Conservation (phyloP, 2,797 vertebrate genomes). For the Prunella strophiata region DNA sequence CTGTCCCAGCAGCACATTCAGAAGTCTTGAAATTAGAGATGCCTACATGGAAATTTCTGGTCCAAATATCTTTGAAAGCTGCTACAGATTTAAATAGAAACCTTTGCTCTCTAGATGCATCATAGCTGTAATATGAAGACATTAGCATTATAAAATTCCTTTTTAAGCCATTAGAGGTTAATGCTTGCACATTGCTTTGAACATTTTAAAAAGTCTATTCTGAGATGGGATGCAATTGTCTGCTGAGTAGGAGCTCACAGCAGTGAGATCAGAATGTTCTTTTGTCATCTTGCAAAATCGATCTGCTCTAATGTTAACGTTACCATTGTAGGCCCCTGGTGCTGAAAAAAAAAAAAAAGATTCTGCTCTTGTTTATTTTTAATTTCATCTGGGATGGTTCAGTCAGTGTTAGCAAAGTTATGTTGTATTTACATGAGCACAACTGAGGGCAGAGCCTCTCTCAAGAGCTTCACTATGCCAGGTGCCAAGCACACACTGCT, state of each 20-base stretch:
- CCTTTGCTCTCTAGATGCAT: background rate
- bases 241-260: constrained; percentile 37
- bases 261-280: constrained; percentile 42
- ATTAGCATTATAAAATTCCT: constrained; percentile 21
- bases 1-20: background rate
- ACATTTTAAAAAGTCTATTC: background rate
- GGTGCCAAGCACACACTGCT: constrained; percentile 8
- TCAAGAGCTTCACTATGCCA: background rate
- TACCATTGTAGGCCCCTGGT: background rate
- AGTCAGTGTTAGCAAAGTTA: background rate
- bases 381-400: background rate
- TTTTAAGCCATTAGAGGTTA: constrained; percentile 48
- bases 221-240: constrained; percentile 32
- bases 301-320: background rate
- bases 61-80: background rate
- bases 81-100: background rate
- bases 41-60: constrained; percentile 25
- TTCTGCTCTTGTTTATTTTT: constrained; percentile 1
- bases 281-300: constrained; percentile 18
- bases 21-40: constrained; percentile 8
- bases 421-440: background rate
- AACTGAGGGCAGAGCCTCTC: background rate
- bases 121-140: constrained; percentile 5
- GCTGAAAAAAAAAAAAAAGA: background rate
- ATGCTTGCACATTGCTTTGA: constrained; percentile 2